Conservation (phyloP, 1,140 invertebrate species). For the Hylaeus anthracinus region DNA sequence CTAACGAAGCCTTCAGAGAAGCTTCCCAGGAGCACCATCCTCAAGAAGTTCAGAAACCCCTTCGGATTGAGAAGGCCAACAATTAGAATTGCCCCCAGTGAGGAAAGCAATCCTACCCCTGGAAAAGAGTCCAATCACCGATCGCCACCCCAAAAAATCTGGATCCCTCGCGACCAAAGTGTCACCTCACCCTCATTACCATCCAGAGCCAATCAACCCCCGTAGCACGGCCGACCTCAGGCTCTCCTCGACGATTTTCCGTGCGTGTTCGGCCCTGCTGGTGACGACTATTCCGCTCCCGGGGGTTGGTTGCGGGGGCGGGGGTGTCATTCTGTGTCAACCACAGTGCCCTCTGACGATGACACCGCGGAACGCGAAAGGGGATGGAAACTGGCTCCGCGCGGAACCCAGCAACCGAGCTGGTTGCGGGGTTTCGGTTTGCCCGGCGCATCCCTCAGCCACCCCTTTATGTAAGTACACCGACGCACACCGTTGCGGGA, state of each 20-base stretch:
- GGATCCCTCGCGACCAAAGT: background rate
- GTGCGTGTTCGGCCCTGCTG: conserved; percentile 56
- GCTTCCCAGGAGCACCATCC: no score
- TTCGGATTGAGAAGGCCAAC: no score
- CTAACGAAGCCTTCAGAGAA: no score
- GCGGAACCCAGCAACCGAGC: conserved; percentile 72
- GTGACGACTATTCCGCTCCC: conserved; percentile 63
- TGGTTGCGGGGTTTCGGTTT: conserved; percentile 68
- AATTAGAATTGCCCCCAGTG: no score
- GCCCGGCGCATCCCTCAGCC: conserved; percentile 53
- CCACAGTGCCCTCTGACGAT: conserved; percentile 80
- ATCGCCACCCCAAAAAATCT: background rate
- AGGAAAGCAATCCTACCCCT: no score
- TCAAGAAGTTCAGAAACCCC: no score
- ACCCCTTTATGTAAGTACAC: conserved; percentile 52
- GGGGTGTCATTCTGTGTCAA: conserved; percentile 79
- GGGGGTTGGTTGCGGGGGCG: conserved; percentile 44
- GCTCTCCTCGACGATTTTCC: conserved; percentile 23
- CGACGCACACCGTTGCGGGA: conserved; percentile 1
- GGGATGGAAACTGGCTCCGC: conserved; percentile 76
- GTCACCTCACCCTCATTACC: conserved; percentile 20
- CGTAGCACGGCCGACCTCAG: background rate
- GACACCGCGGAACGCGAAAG: conserved; percentile 79
- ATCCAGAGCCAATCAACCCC: conserved; percentile 20
- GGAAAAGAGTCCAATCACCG: background rate